phyloP scores from a whole-genome alignment of 2,113 vertebrate genomes.

The Leiothrix lutea region DNA sequence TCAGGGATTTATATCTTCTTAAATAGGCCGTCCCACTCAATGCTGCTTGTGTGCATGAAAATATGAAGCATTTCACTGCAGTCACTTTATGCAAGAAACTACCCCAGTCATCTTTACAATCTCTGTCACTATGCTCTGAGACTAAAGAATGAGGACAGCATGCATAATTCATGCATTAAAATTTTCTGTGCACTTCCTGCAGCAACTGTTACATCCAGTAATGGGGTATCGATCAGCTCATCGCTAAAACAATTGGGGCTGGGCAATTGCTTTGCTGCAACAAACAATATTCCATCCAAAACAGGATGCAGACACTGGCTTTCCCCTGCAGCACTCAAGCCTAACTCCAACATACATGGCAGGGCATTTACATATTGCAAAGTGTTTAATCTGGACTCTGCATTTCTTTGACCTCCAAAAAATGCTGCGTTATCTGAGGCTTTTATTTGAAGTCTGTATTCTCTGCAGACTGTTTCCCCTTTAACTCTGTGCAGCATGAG shows the following conservation, averaged over 20 bases:
- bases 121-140: constrained; percentile 64
- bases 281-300: constrained; percentile 51
- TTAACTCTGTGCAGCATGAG: neutral
- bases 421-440: constrained; percentile 35
- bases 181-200: constrained; percentile 80
- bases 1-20: constrained; percentile 64
- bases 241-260: constrained; percentile 72
- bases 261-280: constrained; percentile 72
- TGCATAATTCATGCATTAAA: constrained; percentile 86
- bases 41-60: constrained; percentile 71
- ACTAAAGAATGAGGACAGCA: constrained; percentile 74
- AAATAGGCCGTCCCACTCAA: constrained; percentile 67
- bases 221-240: constrained; percentile 83
- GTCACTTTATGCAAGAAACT: constrained; percentile 76
- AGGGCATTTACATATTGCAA: constrained; percentile 42
- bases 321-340: constrained; percentile 35
- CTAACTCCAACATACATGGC: neutral
- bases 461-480: neutral
- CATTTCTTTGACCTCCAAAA: constrained; percentile 42
- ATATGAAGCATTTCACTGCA: constrained; percentile 76
- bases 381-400: neutral
- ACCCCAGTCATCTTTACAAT: constrained; percentile 72
- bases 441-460: neutral
- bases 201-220: constrained; percentile 73
- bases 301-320: constrained; percentile 12